phyloP scores from a whole-genome alignment of 2,113 vertebrate species.

The Rhabdomys dilectus region DNA sequence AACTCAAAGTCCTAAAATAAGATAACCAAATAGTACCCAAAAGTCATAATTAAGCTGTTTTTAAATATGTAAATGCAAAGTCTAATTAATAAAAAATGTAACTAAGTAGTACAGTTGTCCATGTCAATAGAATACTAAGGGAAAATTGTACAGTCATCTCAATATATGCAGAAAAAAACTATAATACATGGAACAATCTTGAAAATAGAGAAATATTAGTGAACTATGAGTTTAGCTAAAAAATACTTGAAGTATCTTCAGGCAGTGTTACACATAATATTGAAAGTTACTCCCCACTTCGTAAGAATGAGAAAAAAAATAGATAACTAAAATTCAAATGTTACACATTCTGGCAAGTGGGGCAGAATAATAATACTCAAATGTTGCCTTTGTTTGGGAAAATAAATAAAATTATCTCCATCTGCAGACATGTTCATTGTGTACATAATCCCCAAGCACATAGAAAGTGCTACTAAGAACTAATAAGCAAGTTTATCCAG shows the following conservation, averaged over 20 bases:
- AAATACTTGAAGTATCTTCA: neutral
- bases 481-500: constrained; percentile 18
- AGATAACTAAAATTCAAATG: neutral
- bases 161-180: neutral
- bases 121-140: neutral
- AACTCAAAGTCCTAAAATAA: neutral
- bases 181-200: neutral
- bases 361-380: neutral
- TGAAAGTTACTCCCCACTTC: neutral
- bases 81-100: neutral
- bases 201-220: neutral
- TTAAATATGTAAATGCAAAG: neutral
- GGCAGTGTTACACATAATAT: neutral
- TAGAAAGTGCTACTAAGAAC: neutral
- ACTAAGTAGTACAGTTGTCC: neutral
- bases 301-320: neutral
- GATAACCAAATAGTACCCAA: neutral
- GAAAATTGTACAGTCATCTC: neutral
- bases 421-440: neutral
- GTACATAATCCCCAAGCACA: neutral
- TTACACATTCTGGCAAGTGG: neutral
- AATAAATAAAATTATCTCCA: constrained; percentile 25
- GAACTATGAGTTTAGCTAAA: neutral
- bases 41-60: neutral
- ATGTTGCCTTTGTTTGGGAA: neutral